Conservation (phyloP, 2,888 invertebrate species). For the Pollenia angustigena region DNA sequence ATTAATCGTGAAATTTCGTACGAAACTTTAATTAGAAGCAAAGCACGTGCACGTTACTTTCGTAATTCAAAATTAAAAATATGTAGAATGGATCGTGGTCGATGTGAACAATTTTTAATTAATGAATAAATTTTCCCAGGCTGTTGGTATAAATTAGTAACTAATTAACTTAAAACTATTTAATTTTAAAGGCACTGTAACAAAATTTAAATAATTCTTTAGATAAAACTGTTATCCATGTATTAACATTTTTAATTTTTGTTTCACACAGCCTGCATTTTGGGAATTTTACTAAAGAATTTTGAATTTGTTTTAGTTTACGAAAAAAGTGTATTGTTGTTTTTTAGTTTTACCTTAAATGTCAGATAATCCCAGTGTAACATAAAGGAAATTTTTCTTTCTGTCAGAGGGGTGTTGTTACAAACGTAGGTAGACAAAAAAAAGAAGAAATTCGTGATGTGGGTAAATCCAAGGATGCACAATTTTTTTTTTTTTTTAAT, state of each 20-base stretch:
- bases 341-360: conserved; percentile 43
- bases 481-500: not conserved
- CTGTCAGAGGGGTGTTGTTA: not conserved
- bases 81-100: not conserved
- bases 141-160: too few relatives aligned
- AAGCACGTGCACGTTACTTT: not conserved
- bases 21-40: conserved; percentile 15
- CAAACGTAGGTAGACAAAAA: not conserved
- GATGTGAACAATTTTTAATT: not conserved
- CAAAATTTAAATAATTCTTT: too few relatives aligned
- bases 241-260: too few relatives aligned
- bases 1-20: not conserved
- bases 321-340: not conserved
- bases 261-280: too few relatives aligned
- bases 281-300: too few relatives aligned
- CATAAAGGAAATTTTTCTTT: conserved; percentile 32
- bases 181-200: too few relatives aligned
- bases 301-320: too few relatives aligned
- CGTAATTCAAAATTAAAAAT: not conserved
- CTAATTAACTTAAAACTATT: too few relatives aligned
- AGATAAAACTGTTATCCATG: too few relatives aligned
- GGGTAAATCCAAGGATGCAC: not conserved
- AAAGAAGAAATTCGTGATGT: not conserved
- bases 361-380: conserved; percentile 50
- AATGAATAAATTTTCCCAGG: not conserved